Evolutionary conservation across 30 jellyfish, hydroid and myxozoan species (phyloP), one percentile per base, ranked within the genome.

Genomic region (Aurelia coerulea): DNA sequence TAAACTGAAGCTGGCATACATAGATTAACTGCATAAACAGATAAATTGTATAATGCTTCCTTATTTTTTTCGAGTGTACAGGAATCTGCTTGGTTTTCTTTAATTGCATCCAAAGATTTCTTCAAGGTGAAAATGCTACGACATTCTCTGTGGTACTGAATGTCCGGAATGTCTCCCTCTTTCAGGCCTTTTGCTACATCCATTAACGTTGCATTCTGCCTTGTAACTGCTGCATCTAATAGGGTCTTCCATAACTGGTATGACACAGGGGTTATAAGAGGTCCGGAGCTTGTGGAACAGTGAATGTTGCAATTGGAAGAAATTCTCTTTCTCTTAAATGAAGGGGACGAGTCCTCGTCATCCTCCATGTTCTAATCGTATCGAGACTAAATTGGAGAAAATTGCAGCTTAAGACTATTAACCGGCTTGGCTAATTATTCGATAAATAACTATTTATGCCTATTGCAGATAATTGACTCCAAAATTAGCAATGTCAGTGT

Each of bases 271-370:
- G 62, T 70, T 70, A 13, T 70, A 39, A 70, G 81, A 70, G 81
- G 81, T 13, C 81, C 81, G 34, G 81, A 31, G 33, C 64, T 41
- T 1, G 81, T 2, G 15, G 64, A 70, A 41, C 81, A 70, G 34
- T 70, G 63, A 31, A 70, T 70, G 15, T 46, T 70, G 81, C 81
- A 70, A 58, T 10, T 39, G 1, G 62, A 32, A 70, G 64, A 32
- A 8, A 46, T 15, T 41, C 63, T 70, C 37, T 39, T 70, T 41
- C 64, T 2, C 13, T 70, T 70, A 31, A 23, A 16, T 3, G 81
- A 70, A 23, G 81, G 81, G 63, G 42, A 42, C 62, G 67, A 70
- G 63, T 70, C 81, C 62, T 41, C 64, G 81, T 70, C 81, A 70
- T 70, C 81, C 62, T 32, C 64, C 64, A 41, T 70, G 62, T 34